These are phyloP conservation scores for Austrofundulus limnaeus DNA, from an alignment of 2,113 vertebrate species.

Conservation along the genomic window DNA sequence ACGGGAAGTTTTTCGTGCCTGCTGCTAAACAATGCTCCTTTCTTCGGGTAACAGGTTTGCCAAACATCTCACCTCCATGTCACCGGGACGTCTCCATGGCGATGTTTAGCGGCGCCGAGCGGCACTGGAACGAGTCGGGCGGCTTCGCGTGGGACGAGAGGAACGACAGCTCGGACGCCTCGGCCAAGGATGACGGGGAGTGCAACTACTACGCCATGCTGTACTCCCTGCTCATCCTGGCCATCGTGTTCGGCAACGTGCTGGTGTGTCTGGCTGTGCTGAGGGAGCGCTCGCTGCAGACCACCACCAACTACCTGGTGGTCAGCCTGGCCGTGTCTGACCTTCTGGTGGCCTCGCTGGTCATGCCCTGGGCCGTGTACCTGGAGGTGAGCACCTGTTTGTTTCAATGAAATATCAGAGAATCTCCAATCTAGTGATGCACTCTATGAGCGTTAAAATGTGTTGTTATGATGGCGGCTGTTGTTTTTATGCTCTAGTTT, in stretches of 20 bases:
- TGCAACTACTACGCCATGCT: slow-evolving; percentile 87
- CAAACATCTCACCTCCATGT: slow-evolving; percentile 62
- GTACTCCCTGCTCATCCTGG: slow-evolving; percentile 88
- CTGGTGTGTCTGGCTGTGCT: slow-evolving; percentile 91
- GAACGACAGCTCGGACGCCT: slow-evolving; percentile 73
- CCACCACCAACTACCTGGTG: slow-evolving; percentile 94
- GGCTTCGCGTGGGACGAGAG: slow-evolving; percentile 56
- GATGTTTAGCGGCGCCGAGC: slow-evolving; percentile 76
- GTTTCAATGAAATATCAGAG: neutral
- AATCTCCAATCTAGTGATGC: too few species aligned
- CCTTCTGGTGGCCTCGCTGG: slow-evolving; percentile 89
- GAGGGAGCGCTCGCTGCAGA: slow-evolving; percentile 87
- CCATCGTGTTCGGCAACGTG: slow-evolving; percentile 89
- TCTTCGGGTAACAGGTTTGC: slow-evolving; percentile 64
- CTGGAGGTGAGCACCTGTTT: slow-evolving; percentile 84
- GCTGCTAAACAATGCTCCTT: slow-evolving; percentile 12
- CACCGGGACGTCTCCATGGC: slow-evolving; percentile 77
- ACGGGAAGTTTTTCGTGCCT: neutral
- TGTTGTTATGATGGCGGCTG: too few species aligned
- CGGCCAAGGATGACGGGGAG: slow-evolving; percentile 45
- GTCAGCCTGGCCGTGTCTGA: slow-evolving; percentile 93
- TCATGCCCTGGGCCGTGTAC: slow-evolving; percentile 97
- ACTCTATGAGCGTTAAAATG: too few species aligned
- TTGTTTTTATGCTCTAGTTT: too few species aligned
- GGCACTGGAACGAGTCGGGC: slow-evolving; percentile 79